These are phyloP conservation scores for Ooceraea biroi DNA, from an alignment of 1,140 invertebrate species.

Conservation along the genomic window DNA sequence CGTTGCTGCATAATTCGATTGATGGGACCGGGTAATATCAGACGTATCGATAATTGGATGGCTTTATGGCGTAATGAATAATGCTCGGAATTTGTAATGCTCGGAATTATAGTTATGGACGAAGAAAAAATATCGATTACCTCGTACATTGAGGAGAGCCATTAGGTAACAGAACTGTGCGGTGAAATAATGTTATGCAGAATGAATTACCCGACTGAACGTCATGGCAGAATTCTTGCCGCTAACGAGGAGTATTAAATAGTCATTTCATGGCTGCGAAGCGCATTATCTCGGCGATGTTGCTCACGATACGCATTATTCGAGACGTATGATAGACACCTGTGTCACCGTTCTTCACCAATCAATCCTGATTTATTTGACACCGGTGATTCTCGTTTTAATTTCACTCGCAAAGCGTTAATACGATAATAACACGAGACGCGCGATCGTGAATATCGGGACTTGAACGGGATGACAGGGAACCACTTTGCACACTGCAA, in stretches of 20 bases:
- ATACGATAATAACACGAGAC: neutral
- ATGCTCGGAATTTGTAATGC: conserved; percentile 36
- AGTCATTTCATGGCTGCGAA: neutral
- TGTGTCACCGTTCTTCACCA: no score
- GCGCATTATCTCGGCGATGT: no score
- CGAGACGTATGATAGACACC: no score
- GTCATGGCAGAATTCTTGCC: neutral
- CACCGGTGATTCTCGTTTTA: neutral
- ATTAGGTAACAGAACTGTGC: neutral
- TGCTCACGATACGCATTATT: no score
- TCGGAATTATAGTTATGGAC: conserved; percentile 4
- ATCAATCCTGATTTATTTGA: neutral
- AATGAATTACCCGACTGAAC: neutral
- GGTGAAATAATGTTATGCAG: neutral
- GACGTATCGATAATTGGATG: conserved; percentile 43
- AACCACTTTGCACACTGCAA: conserved; percentile 33
- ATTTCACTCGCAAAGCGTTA: neutral
- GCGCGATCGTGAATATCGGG: conserved; percentile 5
- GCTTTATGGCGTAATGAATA: conserved; percentile 50
- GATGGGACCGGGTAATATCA: conserved; percentile 30
- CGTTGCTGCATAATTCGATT: conserved; percentile 42
- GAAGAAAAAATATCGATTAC: conserved; percentile 35
- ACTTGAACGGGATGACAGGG: neutral
- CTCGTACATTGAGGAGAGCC: neutral
- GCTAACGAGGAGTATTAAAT: neutral